These are phyloP conservation scores for Sebastes taczanowskii DNA, from an alignment of 2,797 vertebrate species.

Conservation along the genomic window DNA sequence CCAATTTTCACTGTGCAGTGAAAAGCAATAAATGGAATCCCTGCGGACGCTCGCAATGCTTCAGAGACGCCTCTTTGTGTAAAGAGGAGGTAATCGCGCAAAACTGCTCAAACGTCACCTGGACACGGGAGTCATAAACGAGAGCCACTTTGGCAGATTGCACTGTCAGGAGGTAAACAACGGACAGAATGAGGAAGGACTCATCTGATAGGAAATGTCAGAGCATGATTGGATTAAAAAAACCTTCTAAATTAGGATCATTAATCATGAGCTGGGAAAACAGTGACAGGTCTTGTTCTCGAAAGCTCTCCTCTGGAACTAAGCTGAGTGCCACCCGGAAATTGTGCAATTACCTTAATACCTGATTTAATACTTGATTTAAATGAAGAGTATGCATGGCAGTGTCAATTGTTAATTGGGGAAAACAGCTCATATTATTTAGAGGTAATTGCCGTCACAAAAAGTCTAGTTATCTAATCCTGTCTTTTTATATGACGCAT, in stretches of 20 bases:
- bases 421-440: conserved; percentile 62
- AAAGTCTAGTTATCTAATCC: conserved; percentile 45
- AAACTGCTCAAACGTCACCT: conserved; percentile 65
- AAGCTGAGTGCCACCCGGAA: conserved; percentile 71
- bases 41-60: conserved; percentile 25
- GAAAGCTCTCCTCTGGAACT: conserved; percentile 70
- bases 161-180: conserved; percentile 75
- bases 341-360: conserved; percentile 78
- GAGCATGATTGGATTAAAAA: conserved; percentile 76
- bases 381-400: conserved; percentile 60
- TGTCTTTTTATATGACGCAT: conserved; percentile 20
- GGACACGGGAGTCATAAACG: conserved; percentile 62
- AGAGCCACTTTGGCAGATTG: conserved; percentile 61
- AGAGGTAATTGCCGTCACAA: conserved; percentile 49
- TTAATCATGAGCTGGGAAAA: conserved; percentile 78
- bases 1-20: conserved; percentile 32
- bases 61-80: conserved; percentile 52
- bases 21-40: conserved; percentile 57
- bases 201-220: conserved; percentile 80
- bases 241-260: conserved; percentile 80
- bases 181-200: conserved; percentile 62
- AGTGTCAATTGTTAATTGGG: conserved; percentile 67
- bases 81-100: conserved; percentile 65
- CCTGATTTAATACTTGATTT: conserved; percentile 72
- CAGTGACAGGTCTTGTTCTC: conserved; percentile 71